Conservation (phyloP, 2,888 invertebrate genomes). For the Heliconius ethilla region DNA sequence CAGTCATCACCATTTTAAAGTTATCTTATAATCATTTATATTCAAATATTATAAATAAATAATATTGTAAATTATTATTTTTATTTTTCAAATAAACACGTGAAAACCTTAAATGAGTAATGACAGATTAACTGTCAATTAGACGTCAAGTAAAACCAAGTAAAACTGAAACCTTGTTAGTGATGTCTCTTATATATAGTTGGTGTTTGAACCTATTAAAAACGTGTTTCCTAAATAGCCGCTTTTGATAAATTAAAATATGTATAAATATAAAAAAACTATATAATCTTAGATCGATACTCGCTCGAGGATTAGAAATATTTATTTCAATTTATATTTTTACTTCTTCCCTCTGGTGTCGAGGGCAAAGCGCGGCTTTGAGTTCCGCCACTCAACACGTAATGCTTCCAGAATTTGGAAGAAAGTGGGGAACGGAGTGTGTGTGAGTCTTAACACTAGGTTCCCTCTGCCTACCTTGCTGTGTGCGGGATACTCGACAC, state of each 20-base stretch:
- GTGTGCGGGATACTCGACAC: too few relatives aligned
- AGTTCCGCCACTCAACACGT: too few relatives aligned
- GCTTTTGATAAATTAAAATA: background rate
- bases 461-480: too few relatives aligned
- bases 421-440: too few relatives aligned
- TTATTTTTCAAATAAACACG: constrained; percentile 28
- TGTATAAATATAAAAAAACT: background rate
- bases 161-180: background rate
- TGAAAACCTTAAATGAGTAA: constrained; percentile 24
- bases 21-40: constrained; percentile 41
- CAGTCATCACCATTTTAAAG: constrained; percentile 56
- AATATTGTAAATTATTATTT: background rate
- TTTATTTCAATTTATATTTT: too few relatives aligned
- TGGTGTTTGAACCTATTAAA: background rate
- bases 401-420: too few relatives aligned
- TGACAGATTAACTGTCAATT: constrained; percentile 16
- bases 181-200: background rate
- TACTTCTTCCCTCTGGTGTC: too few relatives aligned
- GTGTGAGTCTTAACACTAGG: too few relatives aligned
- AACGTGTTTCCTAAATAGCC: background rate
- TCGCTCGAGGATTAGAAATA: too few relatives aligned
- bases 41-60: background rate
- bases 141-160: background rate
- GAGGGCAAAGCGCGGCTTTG: too few relatives aligned
- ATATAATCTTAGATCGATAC: too few relatives aligned